These are phyloP conservation scores for Agonopterix alstromeriana DNA, from an alignment of 2,888 invertebrate genomes.

Conservation along the genomic window DNA sequence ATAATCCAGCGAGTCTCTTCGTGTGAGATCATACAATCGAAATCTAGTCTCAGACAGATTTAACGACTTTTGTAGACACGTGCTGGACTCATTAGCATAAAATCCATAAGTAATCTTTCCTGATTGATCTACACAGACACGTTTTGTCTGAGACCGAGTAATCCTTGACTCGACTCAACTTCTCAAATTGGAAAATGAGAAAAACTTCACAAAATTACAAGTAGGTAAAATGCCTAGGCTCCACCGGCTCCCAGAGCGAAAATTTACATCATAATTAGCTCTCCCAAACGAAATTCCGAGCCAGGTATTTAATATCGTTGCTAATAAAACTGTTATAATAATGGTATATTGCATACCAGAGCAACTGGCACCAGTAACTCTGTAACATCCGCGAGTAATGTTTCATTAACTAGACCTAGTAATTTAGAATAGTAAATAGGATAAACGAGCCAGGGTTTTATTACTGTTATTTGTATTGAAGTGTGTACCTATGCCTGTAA, in stretches of 20 bases:
- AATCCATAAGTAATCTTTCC: not conserved
- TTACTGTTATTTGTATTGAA: not conserved
- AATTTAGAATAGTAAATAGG: constrained; percentile 5
- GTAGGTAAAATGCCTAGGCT: too few relatives aligned
- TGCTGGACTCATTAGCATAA: constrained; percentile 4
- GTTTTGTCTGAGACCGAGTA: too few relatives aligned
- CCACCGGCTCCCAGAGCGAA: too few relatives aligned
- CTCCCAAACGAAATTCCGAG: too few relatives aligned
- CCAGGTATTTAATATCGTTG: too few relatives aligned
- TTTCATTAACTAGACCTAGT: constrained; percentile 3
- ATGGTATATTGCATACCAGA: too few relatives aligned
- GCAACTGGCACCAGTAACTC: not conserved
- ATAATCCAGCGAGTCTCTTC: too few relatives aligned
- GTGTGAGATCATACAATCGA: too few relatives aligned
- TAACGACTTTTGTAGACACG: not conserved
- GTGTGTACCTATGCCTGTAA: not conserved
- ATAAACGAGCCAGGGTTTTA: not conserved
- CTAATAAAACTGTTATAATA: too few relatives aligned
- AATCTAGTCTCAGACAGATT: not conserved
- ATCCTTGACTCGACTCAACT: not conserved
- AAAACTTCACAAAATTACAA: not conserved
- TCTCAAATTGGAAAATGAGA: not conserved
- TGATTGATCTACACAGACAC: not conserved
- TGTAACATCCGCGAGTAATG: not conserved
- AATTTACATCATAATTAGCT: too few relatives aligned